phyloP scores from a whole-genome alignment of 2,113 vertebrate species.

The Oxygymnocypris stewartii region DNA sequence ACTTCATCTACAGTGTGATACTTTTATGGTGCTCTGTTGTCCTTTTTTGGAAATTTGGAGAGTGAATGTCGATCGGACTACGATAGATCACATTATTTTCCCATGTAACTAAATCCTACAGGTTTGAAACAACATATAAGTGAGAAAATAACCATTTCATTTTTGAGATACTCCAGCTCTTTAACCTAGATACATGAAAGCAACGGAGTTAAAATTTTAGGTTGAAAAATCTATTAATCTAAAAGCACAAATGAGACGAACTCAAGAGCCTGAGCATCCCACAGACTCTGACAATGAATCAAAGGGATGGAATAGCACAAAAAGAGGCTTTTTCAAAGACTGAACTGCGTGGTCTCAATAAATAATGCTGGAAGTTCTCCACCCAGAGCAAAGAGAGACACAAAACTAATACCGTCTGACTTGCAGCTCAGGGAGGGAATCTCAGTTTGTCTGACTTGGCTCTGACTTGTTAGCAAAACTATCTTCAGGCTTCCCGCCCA shows the following conservation, averaged over 20 bases:
- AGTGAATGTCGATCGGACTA: background rate
- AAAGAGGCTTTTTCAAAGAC: background rate
- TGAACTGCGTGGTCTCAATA: background rate
- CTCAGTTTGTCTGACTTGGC: background rate
- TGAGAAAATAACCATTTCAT: background rate
- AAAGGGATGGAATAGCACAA: background rate
- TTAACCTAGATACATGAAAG: background rate
- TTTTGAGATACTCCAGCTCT: background rate
- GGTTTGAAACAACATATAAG: background rate
- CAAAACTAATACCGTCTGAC: background rate
- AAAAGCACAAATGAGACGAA: background rate
- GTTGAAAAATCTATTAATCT: background rate
- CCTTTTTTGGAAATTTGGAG: background rate
- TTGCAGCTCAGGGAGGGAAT: background rate
- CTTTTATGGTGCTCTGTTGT: background rate
- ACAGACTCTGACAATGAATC: background rate
- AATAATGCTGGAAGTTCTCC: constrained; percentile 2
- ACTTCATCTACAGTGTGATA: background rate
- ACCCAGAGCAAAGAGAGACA: background rate
- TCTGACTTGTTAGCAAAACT: background rate
- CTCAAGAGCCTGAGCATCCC: background rate
- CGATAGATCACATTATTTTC: background rate
- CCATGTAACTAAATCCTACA: background rate
- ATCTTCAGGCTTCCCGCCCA: background rate
- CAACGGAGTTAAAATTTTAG: background rate